Base-by-base conservation (phyloP, 2,113 vertebrate species). In the Trichechus manatus region DNA sequence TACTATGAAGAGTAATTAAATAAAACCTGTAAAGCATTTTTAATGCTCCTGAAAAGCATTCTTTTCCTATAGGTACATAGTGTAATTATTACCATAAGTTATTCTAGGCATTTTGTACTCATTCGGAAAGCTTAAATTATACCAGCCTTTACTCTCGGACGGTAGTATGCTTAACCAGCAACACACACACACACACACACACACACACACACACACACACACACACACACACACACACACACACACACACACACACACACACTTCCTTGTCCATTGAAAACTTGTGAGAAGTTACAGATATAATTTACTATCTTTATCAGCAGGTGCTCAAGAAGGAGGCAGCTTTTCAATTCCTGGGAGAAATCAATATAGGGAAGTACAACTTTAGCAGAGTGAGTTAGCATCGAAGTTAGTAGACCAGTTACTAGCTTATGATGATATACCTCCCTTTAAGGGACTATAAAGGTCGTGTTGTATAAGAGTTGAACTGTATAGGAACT, bases 1-100 rank as follows among this genome's bases (percentile, higher is more conserved):
- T 87, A 53, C 50, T 83, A 2, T 91, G 87, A 80, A 93, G 79
- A 93, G 94, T 90, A 95, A 95, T 97, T 95, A 96, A 86, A 44
- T 87, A 95, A 95, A 95, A 72, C 9, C 70, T 85, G 5, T 87
- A 72, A 97, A 83, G 47, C 47, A 77, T 97, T 93, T 80, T 84
- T 94, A 72, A 63, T 33, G 83, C 6, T 84, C 9, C 70, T 85
- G 5, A 84, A 72, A 97, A 83, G 47, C 47, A 77, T 97, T 93
- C 84, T 84, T 94, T 96, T 91, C 89, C 83, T 95, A 1, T 29
- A 91, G 56, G 39, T 89, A n/a, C 36, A 8, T 74, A 77, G 29
- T 77, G 23, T 27, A 70, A 74, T 91, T 70, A 74, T 91, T 70
- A 81, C 59, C 50, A 14, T 93, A 74, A 87, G 63, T 89, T 93